Percentiles rank a stretch among this genome's conserved stretches.
phyloP scores from a whole-genome alignment of 2,797 vertebrate genomes.

The Schizothorax lantsangensis region DNA sequence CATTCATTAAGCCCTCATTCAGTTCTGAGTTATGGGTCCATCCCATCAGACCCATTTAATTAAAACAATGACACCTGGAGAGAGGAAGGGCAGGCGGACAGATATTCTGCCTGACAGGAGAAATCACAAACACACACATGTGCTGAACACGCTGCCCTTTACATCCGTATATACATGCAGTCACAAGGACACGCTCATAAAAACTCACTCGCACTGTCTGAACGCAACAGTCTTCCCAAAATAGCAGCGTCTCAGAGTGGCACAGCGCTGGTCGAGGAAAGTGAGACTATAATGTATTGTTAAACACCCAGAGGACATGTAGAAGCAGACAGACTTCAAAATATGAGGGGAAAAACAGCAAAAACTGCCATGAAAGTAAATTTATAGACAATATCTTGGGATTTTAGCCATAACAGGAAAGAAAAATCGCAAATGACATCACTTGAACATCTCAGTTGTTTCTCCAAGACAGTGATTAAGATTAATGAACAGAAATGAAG shows the following conservation, averaged over 20 bases:
- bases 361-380: background rate
- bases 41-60: constrained; percentile 70
- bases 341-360: background rate
- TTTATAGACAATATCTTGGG: background rate
- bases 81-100: constrained; percentile 56
- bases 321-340: constrained; percentile 8
- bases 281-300: constrained; percentile 26
- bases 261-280: background rate
- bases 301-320: constrained; percentile 14
- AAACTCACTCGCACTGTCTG: background rate
- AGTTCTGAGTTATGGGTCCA: constrained; percentile 71
- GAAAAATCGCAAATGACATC: background rate
- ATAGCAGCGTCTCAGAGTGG: background rate
- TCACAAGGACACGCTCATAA: background rate
- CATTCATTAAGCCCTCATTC: constrained; percentile 67
- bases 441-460: background rate
- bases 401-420: background rate
- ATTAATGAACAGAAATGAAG: background rate
- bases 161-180: background rate
- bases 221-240: constrained; percentile 4
- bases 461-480: background rate
- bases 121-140: constrained; percentile 37
- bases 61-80: constrained; percentile 73
- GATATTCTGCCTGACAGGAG: constrained; percentile 23
- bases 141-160: constrained; percentile 30